Base-by-base conservation (phyloP, 2,888 invertebrate species). In the Acleris cristana region DNA sequence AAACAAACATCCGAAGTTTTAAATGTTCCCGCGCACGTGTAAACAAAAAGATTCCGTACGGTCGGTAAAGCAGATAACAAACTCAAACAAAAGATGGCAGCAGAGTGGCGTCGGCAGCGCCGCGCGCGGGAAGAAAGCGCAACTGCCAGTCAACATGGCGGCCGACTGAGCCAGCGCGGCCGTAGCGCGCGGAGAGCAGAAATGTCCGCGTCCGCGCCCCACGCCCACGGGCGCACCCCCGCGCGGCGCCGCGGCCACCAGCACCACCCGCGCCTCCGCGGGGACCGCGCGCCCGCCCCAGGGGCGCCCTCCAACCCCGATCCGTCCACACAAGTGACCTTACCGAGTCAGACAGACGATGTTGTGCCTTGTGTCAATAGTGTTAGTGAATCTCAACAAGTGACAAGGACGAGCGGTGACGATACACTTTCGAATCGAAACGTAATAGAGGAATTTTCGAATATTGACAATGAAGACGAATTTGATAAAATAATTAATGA, bases 221-320 rank as follows among this genome's bases (percentile, higher is more conserved):
- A 93, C 92, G 89, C 90, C 87, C 89, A 86, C 89, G 93, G 92
- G 91, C 94, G 92, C 93, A 93, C 88, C 92, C 93, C 92, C 88
- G 93, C 88, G 81, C 94, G 93, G 87, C 95, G 95, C 85, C 94
- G 95, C 87, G 96, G 96, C 75, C 96, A 95, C 87, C 96, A 96
- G 88, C 95, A 96, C 90, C 96, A 96, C 92, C 96, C 95, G 83
- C 95, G 95, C 72, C 94, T 95, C 82, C 87, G 94, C 81, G 94
- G 94, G 75, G 90, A 93, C 76, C 93, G 95, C 70, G 86, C 87
- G 67, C 94, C 94, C 81, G 93, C 93, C 79, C 92, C 93, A 79
- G 85, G 88, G 71, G 74, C 81, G 71, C 67, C 76, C 72, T 60
- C 72, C 59, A 82, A 82, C 80, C 79, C 81, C 64, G 82, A 85